Conservation (phyloP, 2,888 invertebrate species). For the Ormyrus nitidulus region DNA sequence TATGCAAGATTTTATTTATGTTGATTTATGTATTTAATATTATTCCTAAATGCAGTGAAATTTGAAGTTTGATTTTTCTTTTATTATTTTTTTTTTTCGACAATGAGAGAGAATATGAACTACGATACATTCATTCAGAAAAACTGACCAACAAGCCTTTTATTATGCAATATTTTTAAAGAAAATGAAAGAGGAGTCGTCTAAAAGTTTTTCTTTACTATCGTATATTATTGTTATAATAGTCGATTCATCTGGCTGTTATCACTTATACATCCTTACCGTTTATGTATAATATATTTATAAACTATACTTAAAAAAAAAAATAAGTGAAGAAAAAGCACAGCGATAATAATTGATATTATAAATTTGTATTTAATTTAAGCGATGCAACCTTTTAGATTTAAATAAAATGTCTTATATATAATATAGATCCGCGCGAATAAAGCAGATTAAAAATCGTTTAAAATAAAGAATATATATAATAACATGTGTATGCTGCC, state of each 20-base stretch:
- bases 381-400: constrained; percentile 57
- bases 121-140: constrained; percentile 50
- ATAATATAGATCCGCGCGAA: constrained; percentile 56
- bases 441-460: constrained; percentile 53
- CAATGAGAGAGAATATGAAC: constrained; percentile 51
- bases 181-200: constrained; percentile 48
- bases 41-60: constrained; percentile 46
- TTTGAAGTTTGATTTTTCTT: constrained; percentile 49
- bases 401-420: constrained; percentile 55
- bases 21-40: constrained; percentile 51
- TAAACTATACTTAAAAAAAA: constrained; percentile 52
- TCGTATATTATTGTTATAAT: constrained; percentile 44
- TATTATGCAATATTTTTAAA: constrained; percentile 35
- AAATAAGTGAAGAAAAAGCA: constrained; percentile 54
- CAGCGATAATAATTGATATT: constrained; percentile 55
- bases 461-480: constrained; percentile 57
- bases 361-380: constrained; percentile 57
- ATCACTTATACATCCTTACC: constrained; percentile 54
- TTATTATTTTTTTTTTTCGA: constrained; percentile 31
- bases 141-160: constrained; percentile 48
- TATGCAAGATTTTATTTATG: constrained; percentile 46
- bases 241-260: constrained; percentile 46
- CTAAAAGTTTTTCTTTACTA: constrained; percentile 33
- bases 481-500: constrained; percentile 55
- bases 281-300: constrained; percentile 50